These are phyloP conservation scores for Bothrops jararaca DNA, from an alignment of 2,113 vertebrate genomes.

Conservation along the genomic window DNA sequence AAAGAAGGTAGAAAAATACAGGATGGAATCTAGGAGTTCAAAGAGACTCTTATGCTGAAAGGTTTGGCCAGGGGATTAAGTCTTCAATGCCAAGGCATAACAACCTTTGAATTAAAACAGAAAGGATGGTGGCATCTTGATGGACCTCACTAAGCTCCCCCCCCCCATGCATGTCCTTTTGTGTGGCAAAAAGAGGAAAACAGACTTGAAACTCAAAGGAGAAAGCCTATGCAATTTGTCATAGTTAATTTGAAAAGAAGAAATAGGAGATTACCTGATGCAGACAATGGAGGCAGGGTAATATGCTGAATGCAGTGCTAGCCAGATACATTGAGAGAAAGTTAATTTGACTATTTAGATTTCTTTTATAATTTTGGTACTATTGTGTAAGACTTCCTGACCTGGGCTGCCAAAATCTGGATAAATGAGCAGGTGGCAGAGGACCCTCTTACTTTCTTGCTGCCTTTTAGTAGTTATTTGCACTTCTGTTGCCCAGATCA, in stretches of 20 bases:
- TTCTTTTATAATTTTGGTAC: not conserved
- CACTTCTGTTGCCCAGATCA: not conserved
- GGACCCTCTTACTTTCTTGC: not conserved
- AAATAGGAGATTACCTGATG: slow-evolving; percentile 10
- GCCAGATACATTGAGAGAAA: not conserved
- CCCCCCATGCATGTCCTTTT: not conserved
- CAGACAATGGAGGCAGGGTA: not conserved
- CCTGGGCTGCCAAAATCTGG: not conserved
- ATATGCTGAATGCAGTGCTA: not conserved
- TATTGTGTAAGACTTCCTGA: not conserved
- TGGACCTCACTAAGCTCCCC: not conserved
- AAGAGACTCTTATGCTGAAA: not conserved
- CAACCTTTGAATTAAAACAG: slow-evolving; percentile 4
- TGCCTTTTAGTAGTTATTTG: not conserved
- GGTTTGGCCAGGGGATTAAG: not conserved
- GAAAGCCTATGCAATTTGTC: slow-evolving; percentile 10
- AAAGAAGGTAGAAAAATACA: too few relatives aligned
- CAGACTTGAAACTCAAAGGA: not conserved
- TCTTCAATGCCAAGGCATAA: not conserved
- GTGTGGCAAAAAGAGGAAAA: not conserved
- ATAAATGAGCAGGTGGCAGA: not conserved
- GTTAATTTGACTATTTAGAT: not conserved
- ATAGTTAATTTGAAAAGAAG: slow-evolving; percentile 8
- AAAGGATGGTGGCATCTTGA: not conserved
- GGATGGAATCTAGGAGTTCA: not conserved